A percentile compares a stretch with the other conserved stretches of the same genome.
Conservation (phyloP, 2,888 invertebrate species). For the Morpho achilles region DNA sequence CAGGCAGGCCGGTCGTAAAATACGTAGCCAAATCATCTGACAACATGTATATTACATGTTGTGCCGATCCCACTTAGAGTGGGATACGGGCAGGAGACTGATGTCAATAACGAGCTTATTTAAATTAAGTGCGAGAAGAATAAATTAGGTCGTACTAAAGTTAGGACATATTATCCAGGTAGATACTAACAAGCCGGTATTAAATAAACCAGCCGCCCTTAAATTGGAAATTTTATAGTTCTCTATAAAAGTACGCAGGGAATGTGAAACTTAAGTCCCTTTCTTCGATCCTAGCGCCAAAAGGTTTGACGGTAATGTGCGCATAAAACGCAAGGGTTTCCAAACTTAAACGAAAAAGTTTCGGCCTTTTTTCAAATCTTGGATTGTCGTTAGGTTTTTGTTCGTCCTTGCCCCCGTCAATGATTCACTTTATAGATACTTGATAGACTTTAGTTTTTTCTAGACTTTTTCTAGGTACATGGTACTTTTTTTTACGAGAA, state of each 20-base stretch:
- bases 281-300: conserved; percentile 40
- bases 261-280: conserved; percentile 32
- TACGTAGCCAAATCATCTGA: too few relatives aligned
- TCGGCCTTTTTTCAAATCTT: conserved; percentile 54
- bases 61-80: too few relatives aligned
- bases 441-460: conserved; percentile 14
- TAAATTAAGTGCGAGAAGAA: too few relatives aligned
- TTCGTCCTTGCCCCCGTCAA: conserved; percentile 37
- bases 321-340: conserved; percentile 51
- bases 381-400: conserved; percentile 42
- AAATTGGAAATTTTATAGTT: conserved; percentile 50
- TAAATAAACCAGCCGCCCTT: conserved; percentile 35
- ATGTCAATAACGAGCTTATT: too few relatives aligned
- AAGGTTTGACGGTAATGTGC: conserved; percentile 56
- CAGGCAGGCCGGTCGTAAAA: too few relatives aligned
- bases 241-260: conserved; percentile 34
- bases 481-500: too few relatives aligned
- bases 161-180: conserved; percentile 9
- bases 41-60: too few relatives aligned
- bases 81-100: too few relatives aligned
- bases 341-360: conserved; percentile 58
- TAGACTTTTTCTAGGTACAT: too few relatives aligned
- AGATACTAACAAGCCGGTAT: conserved; percentile 25
- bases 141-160: not conserved
- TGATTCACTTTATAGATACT: conserved; percentile 26